phyloP scores from a whole-genome alignment of 1,140 invertebrate genomes.

The Zelostemma sp. region DNA sequence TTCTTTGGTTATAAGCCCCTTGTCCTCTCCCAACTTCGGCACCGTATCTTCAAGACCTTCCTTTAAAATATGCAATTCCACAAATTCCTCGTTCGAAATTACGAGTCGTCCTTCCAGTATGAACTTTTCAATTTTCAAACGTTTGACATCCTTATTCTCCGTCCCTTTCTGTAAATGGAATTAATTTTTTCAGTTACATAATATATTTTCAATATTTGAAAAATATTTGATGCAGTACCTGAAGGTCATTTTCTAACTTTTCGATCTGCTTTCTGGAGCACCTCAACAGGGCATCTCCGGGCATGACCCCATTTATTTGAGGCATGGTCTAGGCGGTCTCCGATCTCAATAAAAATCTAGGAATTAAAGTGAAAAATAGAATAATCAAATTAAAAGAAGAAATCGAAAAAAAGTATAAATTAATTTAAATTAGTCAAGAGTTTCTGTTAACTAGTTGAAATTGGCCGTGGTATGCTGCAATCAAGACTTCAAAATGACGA shows the following conservation, averaged over 20 bases:
- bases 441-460: too few relatives aligned
- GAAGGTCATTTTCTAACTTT: constrained; percentile 66
- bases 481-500: too few relatives aligned
- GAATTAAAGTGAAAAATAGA: too few relatives aligned
- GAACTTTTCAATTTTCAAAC: not conserved
- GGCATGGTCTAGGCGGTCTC: constrained; percentile 80
- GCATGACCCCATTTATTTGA: constrained; percentile 78
- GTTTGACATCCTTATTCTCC: constrained; percentile 17
- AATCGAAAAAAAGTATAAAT: too few relatives aligned
- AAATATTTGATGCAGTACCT: too few relatives aligned
- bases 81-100: not conserved
- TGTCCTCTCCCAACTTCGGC: not conserved
- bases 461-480: too few relatives aligned
- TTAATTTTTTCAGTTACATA: constrained; percentile 9
- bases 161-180: constrained; percentile 22
- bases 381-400: not conserved
- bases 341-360: constrained; percentile 78
- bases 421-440: too few relatives aligned
- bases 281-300: constrained; percentile 76
- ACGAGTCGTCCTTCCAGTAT: not conserved
- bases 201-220: too few relatives aligned
- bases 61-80: not conserved
- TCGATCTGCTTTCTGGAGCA: constrained; percentile 69
- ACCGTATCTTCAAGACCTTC: constrained; percentile 10
- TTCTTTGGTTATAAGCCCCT: not conserved